Percentiles rank a stretch among this genome's conserved stretches.
phyloP scores from a whole-genome alignment of 2,888 invertebrate genomes.

The Tipula helvola region DNA sequence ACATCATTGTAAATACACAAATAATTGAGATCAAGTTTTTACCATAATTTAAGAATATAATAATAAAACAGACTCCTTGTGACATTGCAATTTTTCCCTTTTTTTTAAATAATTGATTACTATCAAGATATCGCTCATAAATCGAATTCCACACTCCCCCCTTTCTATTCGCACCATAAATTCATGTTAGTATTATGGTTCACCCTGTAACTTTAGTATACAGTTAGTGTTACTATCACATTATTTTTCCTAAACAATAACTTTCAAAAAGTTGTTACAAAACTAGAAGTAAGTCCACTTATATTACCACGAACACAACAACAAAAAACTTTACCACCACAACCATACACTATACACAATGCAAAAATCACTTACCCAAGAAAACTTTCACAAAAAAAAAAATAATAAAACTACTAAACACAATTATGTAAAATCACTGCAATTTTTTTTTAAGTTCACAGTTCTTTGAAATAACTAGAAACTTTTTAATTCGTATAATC shows the following conservation, averaged over 20 bases:
- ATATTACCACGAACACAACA: not conserved
- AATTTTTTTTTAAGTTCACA: not conserved
- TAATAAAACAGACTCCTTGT: too few relatives aligned
- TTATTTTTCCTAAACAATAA: not conserved
- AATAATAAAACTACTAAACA: not conserved
- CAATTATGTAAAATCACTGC: not conserved
- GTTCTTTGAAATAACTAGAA: not conserved
- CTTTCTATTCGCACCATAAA: not conserved
- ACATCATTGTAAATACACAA: too few relatives aligned
- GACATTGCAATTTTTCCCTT: too few relatives aligned
- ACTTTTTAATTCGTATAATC: not conserved
- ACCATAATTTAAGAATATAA: too few relatives aligned
- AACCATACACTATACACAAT: not conserved
- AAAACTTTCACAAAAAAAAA: not conserved
- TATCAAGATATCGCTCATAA: not conserved
- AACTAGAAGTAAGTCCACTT: not conserved
- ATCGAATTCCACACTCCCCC: not conserved
- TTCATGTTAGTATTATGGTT: not conserved
- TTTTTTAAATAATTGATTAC: not conserved
- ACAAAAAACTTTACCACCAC: not conserved
- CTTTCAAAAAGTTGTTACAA: not conserved
- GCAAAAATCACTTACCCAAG: not conserved
- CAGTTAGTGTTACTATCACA: not conserved
- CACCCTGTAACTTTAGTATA: not conserved
- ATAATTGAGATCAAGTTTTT: too few relatives aligned